A percentile compares a stretch with the other conserved stretches of the same genome.
phyloP scores from a whole-genome alignment of 1,140 invertebrate species.

The Pogonognathellus flavescens region DNA sequence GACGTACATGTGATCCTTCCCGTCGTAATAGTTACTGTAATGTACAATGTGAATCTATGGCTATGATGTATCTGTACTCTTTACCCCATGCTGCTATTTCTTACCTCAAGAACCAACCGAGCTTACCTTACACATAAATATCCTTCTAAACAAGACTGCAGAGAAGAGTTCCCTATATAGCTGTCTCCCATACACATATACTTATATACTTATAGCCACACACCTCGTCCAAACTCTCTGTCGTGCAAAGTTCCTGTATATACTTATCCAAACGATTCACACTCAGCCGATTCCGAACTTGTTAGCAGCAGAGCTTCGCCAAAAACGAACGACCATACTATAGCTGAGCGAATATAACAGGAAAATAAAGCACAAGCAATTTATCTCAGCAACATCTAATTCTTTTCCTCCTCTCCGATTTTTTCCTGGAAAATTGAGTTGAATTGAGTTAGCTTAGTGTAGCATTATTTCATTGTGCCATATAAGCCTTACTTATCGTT shows the following conservation, averaged over 20 bases:
- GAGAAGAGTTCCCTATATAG: background rate
- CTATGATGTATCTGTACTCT: conserved; percentile 7
- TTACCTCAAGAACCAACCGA: conserved; percentile 14
- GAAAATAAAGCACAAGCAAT: conserved; percentile 7
- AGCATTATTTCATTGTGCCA: too few relatives aligned
- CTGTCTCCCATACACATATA: too few relatives aligned
- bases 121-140: conserved; percentile 31
- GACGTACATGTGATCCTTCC: background rate
- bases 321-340: background rate
- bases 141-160: conserved; percentile 1
- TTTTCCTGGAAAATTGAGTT: conserved; percentile 23
- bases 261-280: background rate
- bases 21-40: background rate
- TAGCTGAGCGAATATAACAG: background rate
- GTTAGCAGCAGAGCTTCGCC: background rate
- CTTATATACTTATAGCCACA: background rate
- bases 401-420: conserved; percentile 33
- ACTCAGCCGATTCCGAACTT: background rate
- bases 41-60: conserved; percentile 13
- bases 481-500: too few relatives aligned
- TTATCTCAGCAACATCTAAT: conserved; percentile 21
- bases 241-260: too few relatives aligned
- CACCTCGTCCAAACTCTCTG: background rate
- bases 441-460: too few relatives aligned
- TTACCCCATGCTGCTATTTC: conserved; percentile 44